Evolutionary conservation across 2,113 vertebrate species (phyloP).

Genomic region (Accipiter cooperii): DNA sequence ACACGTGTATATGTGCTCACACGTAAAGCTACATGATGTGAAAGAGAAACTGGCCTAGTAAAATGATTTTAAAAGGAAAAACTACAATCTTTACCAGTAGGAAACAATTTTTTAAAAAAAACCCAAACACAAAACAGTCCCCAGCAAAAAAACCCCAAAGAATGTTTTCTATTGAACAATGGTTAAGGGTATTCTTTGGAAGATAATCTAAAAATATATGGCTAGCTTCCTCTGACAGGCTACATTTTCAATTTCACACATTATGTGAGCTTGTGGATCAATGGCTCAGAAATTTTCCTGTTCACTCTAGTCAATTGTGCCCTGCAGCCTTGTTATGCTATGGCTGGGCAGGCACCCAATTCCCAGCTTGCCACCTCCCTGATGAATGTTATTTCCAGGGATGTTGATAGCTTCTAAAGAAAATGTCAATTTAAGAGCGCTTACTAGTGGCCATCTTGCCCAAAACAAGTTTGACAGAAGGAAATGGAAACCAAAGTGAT

Average conservation of each 20-base stretch:
- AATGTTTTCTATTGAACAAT: neutral
- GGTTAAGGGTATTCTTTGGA: neutral
- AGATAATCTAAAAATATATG: neutral
- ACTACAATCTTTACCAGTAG: neutral
- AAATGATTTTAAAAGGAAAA: neutral
- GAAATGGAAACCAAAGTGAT: neutral
- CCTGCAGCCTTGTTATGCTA: constrained; percentile 59
- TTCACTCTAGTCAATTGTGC: constrained; percentile 65
- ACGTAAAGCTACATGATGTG: neutral
- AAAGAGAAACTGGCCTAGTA: neutral
- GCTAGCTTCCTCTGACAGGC: constrained; percentile 1
- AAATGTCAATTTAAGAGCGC: neutral
- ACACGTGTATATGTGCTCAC: neutral
- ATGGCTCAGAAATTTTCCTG: constrained; percentile 81
- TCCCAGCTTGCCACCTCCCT: constrained; percentile 74
- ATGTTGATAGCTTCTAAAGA: neutral
- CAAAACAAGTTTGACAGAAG: neutral
- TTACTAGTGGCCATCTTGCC: neutral
- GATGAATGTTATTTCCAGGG: neutral
- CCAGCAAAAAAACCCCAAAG: neutral
- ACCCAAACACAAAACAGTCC: neutral
- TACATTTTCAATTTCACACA: constrained; percentile 2
- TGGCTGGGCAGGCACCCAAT: constrained; percentile 75
- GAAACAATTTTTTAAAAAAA: neutral
- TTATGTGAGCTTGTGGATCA: constrained; percentile 69